phyloP scores from a whole-genome alignment of 1,140 invertebrate genomes.

The Riptortus pedestris region DNA sequence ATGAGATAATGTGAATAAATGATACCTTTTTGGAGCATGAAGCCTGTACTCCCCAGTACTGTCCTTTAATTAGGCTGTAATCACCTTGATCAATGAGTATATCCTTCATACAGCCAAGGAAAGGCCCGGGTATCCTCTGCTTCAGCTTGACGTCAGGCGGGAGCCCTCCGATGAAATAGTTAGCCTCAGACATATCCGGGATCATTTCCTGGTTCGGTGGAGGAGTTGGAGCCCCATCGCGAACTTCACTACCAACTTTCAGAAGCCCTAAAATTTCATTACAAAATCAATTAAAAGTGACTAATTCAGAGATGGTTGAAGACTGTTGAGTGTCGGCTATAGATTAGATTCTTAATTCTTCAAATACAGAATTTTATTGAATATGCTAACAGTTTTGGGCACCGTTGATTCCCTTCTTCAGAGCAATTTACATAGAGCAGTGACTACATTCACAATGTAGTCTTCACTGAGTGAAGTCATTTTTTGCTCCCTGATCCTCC shows the following conservation, averaged over 20 bases:
- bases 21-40: conserved; percentile 59
- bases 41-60: conserved; percentile 63
- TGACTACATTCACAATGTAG: background rate
- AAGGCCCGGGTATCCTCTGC: conserved; percentile 44
- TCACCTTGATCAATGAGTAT: conserved; percentile 60
- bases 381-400: too few relatives aligned
- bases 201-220: conserved; percentile 47
- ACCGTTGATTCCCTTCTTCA: too few relatives aligned
- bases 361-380: too few relatives aligned
- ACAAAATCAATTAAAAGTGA: conserved; percentile 1
- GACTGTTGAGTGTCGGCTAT: too few relatives aligned
- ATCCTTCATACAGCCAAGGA: conserved; percentile 72
- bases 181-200: conserved; percentile 49
- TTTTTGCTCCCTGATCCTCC: too few relatives aligned
- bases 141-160: conserved; percentile 52
- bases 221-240: conserved; percentile 50
- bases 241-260: conserved; percentile 58
- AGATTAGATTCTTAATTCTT: too few relatives aligned
- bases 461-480: too few relatives aligned
- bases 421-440: too few relatives aligned
- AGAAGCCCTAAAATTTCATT: conserved; percentile 43
- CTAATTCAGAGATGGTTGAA: background rate
- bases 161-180: conserved; percentile 69
- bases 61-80: conserved; percentile 51
- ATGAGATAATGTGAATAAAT: background rate